A percentile compares a stretch with the other conserved stretches of the same genome.
Evolutionary conservation across 2,888 invertebrate species (phyloP).

Genomic region (Synergus umbraculus): DNA sequence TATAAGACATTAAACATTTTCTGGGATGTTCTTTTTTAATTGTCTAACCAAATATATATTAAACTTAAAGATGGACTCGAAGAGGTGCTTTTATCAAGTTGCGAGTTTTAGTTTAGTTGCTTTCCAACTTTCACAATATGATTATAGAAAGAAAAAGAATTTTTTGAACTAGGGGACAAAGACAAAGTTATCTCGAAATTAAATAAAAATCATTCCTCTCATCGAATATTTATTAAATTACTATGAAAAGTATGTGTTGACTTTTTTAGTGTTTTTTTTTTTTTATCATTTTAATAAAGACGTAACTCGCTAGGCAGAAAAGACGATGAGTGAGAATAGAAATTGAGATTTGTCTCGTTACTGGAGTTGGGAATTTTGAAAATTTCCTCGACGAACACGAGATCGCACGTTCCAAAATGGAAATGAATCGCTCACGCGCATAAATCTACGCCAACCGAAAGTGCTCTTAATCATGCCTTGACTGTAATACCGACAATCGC

Average conservation of each 20-base stretch:
- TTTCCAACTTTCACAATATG: neutral
- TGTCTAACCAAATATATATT: neutral
- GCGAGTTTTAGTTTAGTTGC: neutral
- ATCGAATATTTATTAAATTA: neutral
- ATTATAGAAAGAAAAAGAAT: neutral
- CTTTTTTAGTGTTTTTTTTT: neutral
- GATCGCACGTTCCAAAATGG: constrained; percentile 44
- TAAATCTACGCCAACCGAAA: constrained; percentile 53
- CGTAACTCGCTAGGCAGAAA: constrained; percentile 18
- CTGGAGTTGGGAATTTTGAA: neutral
- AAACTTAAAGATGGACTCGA: constrained; percentile 28
- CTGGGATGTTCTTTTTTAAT: neutral
- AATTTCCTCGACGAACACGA: constrained; percentile 4
- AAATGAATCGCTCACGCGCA: constrained; percentile 46
- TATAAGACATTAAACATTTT: neutral
- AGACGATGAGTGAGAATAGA: constrained; percentile 35
- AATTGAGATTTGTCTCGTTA: neutral
- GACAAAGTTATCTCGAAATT: neutral
- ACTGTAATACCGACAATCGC: constrained; percentile 63
- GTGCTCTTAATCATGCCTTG: constrained; percentile 60
- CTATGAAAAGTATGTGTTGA: neutral
- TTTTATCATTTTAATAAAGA: neutral
- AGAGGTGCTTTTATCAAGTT: constrained; percentile 23
- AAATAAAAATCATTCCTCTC: neutral
- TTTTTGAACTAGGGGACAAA: neutral